Conservation (phyloP, 2,113 vertebrate genomes). For the Glareola pratincola region DNA sequence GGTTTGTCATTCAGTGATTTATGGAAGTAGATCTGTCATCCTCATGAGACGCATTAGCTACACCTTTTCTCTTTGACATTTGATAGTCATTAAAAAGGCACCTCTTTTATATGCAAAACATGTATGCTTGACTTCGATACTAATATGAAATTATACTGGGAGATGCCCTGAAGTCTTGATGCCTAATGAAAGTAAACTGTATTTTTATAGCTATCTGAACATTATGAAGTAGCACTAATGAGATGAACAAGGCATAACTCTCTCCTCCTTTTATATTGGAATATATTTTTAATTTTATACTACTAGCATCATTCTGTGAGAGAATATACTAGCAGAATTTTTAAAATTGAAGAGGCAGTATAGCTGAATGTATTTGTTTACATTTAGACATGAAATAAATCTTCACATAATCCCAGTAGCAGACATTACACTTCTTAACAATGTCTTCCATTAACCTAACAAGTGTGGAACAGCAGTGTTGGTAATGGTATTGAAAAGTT, state of each 20-base stretch:
- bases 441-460: not conserved
- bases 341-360: not conserved
- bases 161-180: not conserved
- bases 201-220: not conserved
- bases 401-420: not conserved
- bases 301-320: not conserved
- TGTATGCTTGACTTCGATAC: not conserved
- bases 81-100: not conserved
- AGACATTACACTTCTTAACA: not conserved
- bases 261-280: not conserved
- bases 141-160: not conserved
- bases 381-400: not conserved
- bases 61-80: not conserved
- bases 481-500: not conserved
- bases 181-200: not conserved
- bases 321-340: not conserved
- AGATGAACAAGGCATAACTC: not conserved
- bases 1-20: not conserved
- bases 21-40: not conserved
- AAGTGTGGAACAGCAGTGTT: not conserved
- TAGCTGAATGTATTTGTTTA: not conserved
- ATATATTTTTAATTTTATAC: not conserved
- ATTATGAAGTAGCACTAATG: not conserved
- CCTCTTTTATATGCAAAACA: not conserved
- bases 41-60: not conserved